phyloP scores from a whole-genome alignment of 2,888 invertebrate species.

The Mythimna vitellina region DNA sequence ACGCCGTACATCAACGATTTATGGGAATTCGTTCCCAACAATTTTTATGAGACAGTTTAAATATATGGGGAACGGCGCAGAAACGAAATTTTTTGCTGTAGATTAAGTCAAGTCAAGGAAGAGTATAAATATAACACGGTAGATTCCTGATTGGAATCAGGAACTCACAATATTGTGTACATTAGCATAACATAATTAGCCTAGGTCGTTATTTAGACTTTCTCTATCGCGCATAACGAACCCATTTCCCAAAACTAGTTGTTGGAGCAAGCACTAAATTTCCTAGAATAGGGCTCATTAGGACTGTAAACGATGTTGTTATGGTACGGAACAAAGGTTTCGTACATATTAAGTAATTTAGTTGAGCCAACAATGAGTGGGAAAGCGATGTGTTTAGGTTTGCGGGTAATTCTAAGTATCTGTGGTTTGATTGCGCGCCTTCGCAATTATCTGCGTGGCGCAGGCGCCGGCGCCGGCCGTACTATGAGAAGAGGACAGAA shows the following conservation, averaged over 20 bases:
- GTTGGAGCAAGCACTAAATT: conserved; percentile 37
- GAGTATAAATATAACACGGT: conserved; percentile 2
- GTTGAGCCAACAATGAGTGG: conserved; percentile 38
- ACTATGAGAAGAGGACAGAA: conserved; percentile 28
- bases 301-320: conserved; percentile 47
- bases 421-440: conserved; percentile 69
- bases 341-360: conserved; percentile 61
- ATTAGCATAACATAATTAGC: conserved; percentile 55
- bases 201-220: conserved; percentile 54
- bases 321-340: conserved; percentile 50
- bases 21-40: conserved; percentile 42
- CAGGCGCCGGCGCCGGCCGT: conserved; percentile 60
- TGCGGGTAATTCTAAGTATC: conserved; percentile 67
- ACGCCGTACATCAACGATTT: conserved; percentile 45
- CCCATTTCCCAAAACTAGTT: conserved; percentile 56
- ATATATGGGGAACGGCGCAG: conserved; percentile 20
- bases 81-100: conserved; percentile 7
- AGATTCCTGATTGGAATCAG: conserved; percentile 41
- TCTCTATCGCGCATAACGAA: conserved; percentile 54
- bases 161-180: conserved; percentile 34
- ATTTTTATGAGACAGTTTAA: conserved; percentile 51
- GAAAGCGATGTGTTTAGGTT: conserved; percentile 63
- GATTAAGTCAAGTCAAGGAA: conserved; percentile 19
- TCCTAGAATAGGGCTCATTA: conserved; percentile 58
- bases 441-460: conserved; percentile 67